Percentiles rank a stretch among this genome's conserved stretches.
Conservation (phyloP, 2,113 vertebrate species). For the Rhipidura dahli region DNA sequence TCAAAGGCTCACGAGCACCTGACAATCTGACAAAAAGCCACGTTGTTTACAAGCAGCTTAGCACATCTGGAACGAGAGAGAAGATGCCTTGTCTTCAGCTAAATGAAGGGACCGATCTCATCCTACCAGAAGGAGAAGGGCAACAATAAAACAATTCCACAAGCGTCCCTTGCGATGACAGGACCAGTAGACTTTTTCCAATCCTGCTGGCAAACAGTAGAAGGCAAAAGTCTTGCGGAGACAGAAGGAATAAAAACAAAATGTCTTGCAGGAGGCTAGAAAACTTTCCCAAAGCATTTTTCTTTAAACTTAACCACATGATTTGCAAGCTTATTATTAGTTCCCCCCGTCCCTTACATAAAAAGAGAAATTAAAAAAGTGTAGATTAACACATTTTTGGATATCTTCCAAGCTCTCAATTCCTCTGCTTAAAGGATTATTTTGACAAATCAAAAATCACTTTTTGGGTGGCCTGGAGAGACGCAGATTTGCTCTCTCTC, state of each 20-base stretch:
- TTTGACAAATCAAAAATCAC: conserved; percentile 48
- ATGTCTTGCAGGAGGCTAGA: conserved; percentile 6
- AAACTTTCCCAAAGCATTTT: conserved; percentile 50
- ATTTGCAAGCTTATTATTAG: conserved; percentile 52
- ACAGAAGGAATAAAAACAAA: conserved; percentile 38
- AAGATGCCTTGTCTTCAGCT: not conserved
- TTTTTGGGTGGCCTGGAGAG: conserved; percentile 46
- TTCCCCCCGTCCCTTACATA: not conserved
- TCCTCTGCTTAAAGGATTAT: conserved; percentile 27
- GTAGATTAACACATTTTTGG: conserved; percentile 57
- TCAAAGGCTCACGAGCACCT: not conserved
- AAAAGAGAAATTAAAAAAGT: conserved; percentile 37
- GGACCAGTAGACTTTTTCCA: conserved; percentile 16
- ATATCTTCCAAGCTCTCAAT: conserved; percentile 18
- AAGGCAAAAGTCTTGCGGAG: conserved; percentile 11
- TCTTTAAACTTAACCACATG: conserved; percentile 36
- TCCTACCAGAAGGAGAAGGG: not conserved
- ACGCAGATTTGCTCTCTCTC: not conserved
- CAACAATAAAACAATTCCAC: conserved; percentile 19
- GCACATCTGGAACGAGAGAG: not conserved
- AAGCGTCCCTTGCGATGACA: not conserved
- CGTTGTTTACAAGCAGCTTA: not conserved
- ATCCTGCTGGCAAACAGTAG: conserved; percentile 4
- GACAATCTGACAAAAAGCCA: not conserved
- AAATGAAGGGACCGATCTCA: conserved; percentile 11